Conservation (phyloP, 2,888 invertebrate genomes). For the Tigriopus californicus region DNA sequence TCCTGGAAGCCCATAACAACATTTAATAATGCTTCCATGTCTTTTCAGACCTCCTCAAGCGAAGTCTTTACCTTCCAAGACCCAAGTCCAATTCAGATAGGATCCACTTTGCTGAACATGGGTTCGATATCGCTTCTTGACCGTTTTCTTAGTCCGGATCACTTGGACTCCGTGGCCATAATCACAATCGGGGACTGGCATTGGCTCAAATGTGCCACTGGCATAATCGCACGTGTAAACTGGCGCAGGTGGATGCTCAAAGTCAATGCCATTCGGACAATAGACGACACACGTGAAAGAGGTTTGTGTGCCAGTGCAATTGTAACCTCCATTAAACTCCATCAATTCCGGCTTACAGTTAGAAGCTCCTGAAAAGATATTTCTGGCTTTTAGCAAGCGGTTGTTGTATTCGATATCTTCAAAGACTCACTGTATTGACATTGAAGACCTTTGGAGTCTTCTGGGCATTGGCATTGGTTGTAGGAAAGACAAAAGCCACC, state of each 20-base stretch:
- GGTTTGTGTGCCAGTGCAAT: constrained; percentile 43
- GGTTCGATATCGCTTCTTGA: neutral
- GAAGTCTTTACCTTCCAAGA: neutral
- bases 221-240: constrained; percentile 46
- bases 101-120: neutral
- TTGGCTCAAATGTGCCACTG: constrained; percentile 44
- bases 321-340: constrained; percentile 54
- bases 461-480: constrained; percentile 58
- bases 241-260: constrained; percentile 40
- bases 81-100: neutral
- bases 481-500: constrained; percentile 59
- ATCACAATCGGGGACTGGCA: constrained; percentile 48
- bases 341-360: constrained; percentile 42
- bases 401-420: too few species aligned
- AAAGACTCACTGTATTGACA: constrained; percentile 43
- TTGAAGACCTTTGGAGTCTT: constrained; percentile 45
- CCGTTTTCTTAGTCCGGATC: neutral
- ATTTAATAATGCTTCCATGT: too few species aligned
- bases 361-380: constrained; percentile 32
- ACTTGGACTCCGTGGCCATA: constrained; percentile 8
- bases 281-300: constrained; percentile 41
- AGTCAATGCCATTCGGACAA: constrained; percentile 45
- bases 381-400: too few species aligned
- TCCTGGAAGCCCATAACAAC: too few species aligned
- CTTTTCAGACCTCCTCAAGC: too few species aligned